Percentiles rank a stretch among this genome's conserved stretches.
Conservation (phyloP, 2,113 vertebrate species). For the Nanorana parkeri region DNA sequence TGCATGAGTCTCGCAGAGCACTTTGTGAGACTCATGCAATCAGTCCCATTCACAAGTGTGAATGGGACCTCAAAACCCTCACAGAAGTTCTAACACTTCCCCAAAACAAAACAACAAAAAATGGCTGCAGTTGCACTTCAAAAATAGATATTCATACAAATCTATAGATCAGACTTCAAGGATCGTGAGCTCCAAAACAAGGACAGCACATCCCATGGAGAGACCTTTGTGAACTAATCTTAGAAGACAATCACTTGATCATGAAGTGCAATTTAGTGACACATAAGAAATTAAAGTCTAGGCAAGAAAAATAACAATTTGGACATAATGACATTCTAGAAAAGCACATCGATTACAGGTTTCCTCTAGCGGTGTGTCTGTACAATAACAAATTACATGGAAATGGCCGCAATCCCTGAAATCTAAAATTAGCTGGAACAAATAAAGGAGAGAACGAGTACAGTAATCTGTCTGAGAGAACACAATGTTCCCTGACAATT, state of each 20-base stretch:
- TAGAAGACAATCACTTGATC: neutral
- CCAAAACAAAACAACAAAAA: no score
- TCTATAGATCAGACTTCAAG: no score
- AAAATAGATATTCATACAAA: no score
- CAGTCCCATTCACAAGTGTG: no score
- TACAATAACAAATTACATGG: neutral
- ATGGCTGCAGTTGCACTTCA: no score
- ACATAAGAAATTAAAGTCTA: neutral
- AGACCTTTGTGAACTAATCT: no score
- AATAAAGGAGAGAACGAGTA: neutral
- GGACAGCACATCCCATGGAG: no score
- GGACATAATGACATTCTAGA: neutral
- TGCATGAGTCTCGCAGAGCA: no score
- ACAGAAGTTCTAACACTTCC: no score
- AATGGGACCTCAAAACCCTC: no score
- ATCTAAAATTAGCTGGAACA: slow-evolving; percentile 3
- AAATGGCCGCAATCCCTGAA: neutral
- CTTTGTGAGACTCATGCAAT: no score
- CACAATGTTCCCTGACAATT: neutral
- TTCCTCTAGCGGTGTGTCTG: neutral
- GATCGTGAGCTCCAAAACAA: no score
- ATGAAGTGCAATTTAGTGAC: neutral
- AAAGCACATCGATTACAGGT: neutral
- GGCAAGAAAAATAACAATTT: neutral
- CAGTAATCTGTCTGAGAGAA: neutral